Conservation (phyloP, 2,113 vertebrate genomes). For the Entomyzon cyanotis region DNA sequence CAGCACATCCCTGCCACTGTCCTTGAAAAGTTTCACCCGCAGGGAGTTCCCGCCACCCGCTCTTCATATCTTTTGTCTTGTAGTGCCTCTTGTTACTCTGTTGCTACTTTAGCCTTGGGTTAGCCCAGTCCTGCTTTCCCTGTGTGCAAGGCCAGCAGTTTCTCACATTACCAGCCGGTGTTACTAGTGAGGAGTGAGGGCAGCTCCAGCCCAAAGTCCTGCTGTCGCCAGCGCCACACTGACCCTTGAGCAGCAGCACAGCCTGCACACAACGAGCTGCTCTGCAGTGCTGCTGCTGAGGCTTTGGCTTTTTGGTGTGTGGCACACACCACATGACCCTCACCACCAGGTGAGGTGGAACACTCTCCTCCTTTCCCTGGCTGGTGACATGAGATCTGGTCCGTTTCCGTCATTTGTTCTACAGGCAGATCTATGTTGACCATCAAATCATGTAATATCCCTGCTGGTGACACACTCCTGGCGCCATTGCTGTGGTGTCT, state of each 20-base stretch:
- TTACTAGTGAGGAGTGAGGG: not conserved
- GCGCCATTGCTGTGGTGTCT: not conserved
- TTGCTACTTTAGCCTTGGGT: not conserved
- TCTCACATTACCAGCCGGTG: rapidly evolving
- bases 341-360: not conserved
- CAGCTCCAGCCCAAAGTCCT: not conserved
- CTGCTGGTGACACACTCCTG: not conserved
- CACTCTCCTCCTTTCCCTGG: not conserved
- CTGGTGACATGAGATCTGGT: not conserved
- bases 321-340: not conserved
- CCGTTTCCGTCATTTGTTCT: rapidly evolving
- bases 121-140: not conserved
- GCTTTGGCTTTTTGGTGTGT: not conserved
- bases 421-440: not conserved
- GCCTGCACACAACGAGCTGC: not conserved
- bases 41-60: not conserved
- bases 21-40: not conserved
- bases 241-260: rapidly evolving
- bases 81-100: not conserved
- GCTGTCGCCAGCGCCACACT: not conserved
- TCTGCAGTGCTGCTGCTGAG: not conserved
- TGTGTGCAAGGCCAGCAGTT: not conserved
- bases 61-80: not conserved
- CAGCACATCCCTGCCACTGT: not conserved
- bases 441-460: too few relatives aligned